phyloP scores from a whole-genome alignment of 2,888 invertebrate genomes.

The Microctonus hyperodae region DNA sequence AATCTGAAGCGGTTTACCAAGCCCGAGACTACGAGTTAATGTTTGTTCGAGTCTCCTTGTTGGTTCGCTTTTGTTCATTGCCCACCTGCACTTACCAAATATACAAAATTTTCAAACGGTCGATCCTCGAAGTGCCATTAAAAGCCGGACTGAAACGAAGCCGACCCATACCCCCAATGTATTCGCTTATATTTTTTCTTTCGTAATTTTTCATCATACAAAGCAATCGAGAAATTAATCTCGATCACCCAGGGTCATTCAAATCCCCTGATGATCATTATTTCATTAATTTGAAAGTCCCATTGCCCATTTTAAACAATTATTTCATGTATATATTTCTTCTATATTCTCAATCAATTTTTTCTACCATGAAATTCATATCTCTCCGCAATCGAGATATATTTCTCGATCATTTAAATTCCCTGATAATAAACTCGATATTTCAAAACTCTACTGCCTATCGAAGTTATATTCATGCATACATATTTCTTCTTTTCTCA shows the following conservation, averaged over 20 bases:
- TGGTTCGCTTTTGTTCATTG: constrained; percentile 19
- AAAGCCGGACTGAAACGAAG: constrained; percentile 30
- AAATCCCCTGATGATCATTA: constrained; percentile 1
- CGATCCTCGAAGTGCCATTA: constrained; percentile 34
- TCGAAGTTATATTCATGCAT: neutral
- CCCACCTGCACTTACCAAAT: constrained; percentile 12
- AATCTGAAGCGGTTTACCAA: constrained; percentile 8
- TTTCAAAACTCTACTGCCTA: neutral
- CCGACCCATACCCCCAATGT: constrained; percentile 7
- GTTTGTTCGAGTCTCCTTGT: constrained; percentile 18
- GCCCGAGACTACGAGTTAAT: constrained; percentile 4
- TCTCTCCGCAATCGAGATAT: neutral
- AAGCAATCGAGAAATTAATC: constrained; percentile 9
- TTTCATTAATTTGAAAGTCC: neutral
- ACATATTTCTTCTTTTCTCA: neutral
- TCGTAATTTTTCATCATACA: neutral
- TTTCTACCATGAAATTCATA: neutral
- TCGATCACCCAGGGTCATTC: neutral
- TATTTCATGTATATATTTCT: neutral
- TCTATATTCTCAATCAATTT: neutral
- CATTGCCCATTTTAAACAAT: neutral
- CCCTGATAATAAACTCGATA: neutral
- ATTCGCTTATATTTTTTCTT: constrained; percentile 12
- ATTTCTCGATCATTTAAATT: neutral
- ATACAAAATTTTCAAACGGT: constrained; percentile 17